Conservation (phyloP, 2,113 vertebrate genomes). For the Ictidomys tridecemlineatus region DNA sequence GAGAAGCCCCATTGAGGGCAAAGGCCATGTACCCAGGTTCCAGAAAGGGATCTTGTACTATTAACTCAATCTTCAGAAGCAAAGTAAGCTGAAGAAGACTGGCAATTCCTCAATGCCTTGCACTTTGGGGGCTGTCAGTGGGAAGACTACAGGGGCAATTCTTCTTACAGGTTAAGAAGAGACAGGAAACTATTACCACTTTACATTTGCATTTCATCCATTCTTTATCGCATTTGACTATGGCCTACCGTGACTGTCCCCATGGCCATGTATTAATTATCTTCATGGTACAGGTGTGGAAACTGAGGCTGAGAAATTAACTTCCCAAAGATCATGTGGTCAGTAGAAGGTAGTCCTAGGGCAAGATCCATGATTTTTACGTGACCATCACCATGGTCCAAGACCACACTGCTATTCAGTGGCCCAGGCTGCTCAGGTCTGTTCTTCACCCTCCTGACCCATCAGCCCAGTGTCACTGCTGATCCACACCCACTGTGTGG, state of each 20-base stretch:
- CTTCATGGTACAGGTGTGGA: background rate
- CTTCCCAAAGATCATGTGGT: background rate
- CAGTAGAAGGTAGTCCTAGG: background rate
- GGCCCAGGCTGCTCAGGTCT: background rate
- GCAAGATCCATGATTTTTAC: background rate
- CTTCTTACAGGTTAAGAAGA: background rate
- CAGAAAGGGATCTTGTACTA: background rate
- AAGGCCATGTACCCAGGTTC: background rate
- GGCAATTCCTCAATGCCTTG: background rate
- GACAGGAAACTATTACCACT: background rate
- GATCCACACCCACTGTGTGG: background rate
- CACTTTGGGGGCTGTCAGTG: background rate
- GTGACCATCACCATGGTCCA: background rate
- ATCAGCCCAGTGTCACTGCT: accelerated
- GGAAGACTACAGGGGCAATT: background rate
- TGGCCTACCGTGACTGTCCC: background rate
- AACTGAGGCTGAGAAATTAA: background rate
- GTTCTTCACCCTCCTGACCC: background rate
- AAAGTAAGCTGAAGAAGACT: background rate
- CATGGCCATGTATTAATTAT: background rate
- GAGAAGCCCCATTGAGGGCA: background rate
- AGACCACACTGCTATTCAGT: background rate
- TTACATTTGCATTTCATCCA: background rate
- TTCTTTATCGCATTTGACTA: background rate
- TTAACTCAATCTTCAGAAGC: background rate